Evolutionary conservation across 1,140 invertebrate species (phyloP).

Genomic region (Globodera rostochiensis): DNA sequence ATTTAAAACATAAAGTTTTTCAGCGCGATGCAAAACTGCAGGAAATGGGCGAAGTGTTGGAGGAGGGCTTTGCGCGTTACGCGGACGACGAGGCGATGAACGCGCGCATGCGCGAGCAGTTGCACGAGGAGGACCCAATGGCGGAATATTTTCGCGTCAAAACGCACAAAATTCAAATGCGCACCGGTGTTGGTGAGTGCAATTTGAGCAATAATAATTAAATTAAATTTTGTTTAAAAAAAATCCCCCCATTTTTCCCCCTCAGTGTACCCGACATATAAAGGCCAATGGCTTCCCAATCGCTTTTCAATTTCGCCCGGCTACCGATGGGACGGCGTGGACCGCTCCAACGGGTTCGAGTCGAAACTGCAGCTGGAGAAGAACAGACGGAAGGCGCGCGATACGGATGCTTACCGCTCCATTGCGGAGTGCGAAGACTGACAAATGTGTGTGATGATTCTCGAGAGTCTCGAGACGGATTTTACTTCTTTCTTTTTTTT

Average conservation of each 20-base stretch:
- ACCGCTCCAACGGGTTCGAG: constrained; percentile 95
- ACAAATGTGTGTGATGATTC: neutral
- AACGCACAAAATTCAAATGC: constrained; percentile 48
- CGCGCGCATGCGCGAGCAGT: constrained; percentile 50
- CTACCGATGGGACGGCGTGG: constrained; percentile 95
- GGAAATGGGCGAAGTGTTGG: constrained; percentile 52
- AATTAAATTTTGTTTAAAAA: neutral
- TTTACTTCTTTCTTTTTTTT: neutral
- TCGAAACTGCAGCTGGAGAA: constrained; percentile 73
- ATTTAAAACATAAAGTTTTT: constrained; percentile 8
- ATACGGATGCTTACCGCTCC: constrained; percentile 38
- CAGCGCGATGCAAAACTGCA: constrained; percentile 49
- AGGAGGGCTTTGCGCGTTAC: constrained; percentile 55
- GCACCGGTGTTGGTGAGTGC: constrained; percentile 45
- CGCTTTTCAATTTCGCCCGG: constrained; percentile 87
- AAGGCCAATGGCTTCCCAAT: constrained; percentile 70
- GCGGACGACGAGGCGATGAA: constrained; percentile 58
- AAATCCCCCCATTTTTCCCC: constrained; percentile 7
- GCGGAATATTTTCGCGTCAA: constrained; percentile 41
- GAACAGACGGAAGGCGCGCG: constrained; percentile 44
- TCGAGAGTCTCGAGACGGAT: neutral
- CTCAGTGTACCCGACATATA: constrained; percentile 58
- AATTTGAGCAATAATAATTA: neutral
- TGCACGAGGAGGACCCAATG: constrained; percentile 57
- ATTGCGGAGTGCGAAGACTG: constrained; percentile 47